Evolutionary conservation across 2,113 vertebrate species (phyloP), one percentile per base, ranked within the genome.

Genomic region (Nicator chloris): DNA sequence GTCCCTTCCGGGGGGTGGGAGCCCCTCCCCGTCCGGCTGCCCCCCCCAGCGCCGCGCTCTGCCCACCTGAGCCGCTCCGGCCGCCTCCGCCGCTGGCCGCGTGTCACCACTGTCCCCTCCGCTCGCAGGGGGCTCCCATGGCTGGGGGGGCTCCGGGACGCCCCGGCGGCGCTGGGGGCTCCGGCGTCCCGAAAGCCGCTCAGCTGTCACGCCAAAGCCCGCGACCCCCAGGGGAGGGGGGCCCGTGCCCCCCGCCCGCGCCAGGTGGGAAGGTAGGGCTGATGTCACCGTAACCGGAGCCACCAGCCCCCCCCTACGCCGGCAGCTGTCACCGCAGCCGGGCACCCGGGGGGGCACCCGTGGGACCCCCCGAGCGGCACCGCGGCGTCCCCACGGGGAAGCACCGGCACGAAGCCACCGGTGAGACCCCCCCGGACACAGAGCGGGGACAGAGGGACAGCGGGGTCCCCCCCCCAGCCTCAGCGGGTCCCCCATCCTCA

Each of bases 231-330:
- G 18, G 42, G 57, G 23, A 31, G 60, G 59, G 68, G 90, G 87
- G 70, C 31, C 56, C 14, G 27, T 0, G 26, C 78, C 75, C 92
- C 87, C 71, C 42, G 15, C 79, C 76, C 42, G 27, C 27, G 69
- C 92, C 96, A 97, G 95, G 96, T 95, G 95, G 86, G 54, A 94
- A 89, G 91, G 78, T 84, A 86, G 86, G 24, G 87, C 61, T 96
- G 95, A 96, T 94, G 95, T 96, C 96, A 96, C 90, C 35, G 63
- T 91, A 97, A 97, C 86, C 47, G 40, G 94, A 96, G 65, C 83
- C 90, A 50, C 19, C 35, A 1, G 10, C 15, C 33, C 47, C 23
- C 28, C 21, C 68, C 33, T 19, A 1, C 31, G 14, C 33, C 13
- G 3, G 76, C 96, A 96, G 95, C 94, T 95, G 96, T 86, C 70